Conservation (phyloP, 1,140 invertebrate species). For the Polypedilum vanderplanki region DNA sequence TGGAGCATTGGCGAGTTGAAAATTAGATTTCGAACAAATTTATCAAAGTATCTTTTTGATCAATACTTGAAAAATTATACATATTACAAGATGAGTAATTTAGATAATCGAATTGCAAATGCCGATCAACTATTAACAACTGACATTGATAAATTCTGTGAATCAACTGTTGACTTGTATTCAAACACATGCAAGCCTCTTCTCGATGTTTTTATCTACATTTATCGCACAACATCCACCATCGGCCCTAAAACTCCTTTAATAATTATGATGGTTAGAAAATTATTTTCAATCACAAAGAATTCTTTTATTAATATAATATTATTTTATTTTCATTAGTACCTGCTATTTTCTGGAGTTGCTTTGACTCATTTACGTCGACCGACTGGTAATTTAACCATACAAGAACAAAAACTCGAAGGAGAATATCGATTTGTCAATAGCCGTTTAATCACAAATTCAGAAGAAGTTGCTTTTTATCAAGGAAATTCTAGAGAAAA, state of each 20-base stretch:
- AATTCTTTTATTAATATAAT: too few species aligned
- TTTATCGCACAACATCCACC: slow-evolving; percentile 78
- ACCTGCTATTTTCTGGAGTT: slow-evolving; percentile 75
- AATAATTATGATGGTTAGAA: slow-evolving; percentile 60
- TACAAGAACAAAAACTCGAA: slow-evolving; percentile 91
- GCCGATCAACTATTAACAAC: slow-evolving; percentile 93
- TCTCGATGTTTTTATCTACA: slow-evolving; percentile 89
- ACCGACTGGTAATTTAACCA: slow-evolving; percentile 81
- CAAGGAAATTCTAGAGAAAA: slow-evolving; percentile 87
- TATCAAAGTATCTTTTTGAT: slow-evolving; percentile 79
- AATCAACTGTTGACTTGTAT: slow-evolving; percentile 89
- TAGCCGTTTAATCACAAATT: slow-evolving; percentile 91
- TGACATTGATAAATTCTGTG: slow-evolving; percentile 96
- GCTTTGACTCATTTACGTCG: slow-evolving; percentile 71
- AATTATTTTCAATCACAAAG: too few species aligned
- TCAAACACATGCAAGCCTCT: slow-evolving; percentile 96
- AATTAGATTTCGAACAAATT: slow-evolving; percentile 78
- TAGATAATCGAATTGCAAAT: slow-evolving; percentile 91
- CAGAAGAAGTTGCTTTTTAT: slow-evolving; percentile 97
- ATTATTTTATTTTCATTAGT: slow-evolving; percentile 42
- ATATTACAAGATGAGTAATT: slow-evolving; percentile 94
- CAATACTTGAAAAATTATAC: slow-evolving; percentile 92
- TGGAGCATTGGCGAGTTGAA: slow-evolving; percentile 92
- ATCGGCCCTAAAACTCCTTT: slow-evolving; percentile 83
- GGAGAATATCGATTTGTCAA: slow-evolving; percentile 97